A percentile compares a stretch with the other conserved stretches of the same genome.
Conservation (phyloP, 2,888 invertebrate genomes). For the Sinodicranocentrus sp. region DNA sequence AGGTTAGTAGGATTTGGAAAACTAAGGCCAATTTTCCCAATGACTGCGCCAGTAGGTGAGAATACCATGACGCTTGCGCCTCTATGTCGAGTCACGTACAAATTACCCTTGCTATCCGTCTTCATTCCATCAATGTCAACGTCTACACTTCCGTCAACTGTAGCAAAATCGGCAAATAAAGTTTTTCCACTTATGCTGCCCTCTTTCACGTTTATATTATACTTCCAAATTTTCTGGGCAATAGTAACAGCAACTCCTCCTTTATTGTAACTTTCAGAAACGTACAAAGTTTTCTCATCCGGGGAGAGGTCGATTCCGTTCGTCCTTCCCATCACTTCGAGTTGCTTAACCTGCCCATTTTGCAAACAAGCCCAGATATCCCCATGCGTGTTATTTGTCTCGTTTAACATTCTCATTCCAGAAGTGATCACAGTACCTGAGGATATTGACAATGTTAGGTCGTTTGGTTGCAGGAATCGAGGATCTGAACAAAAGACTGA, state of each 20-base stretch:
- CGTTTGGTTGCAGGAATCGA: constrained; percentile 71
- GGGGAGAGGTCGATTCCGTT: constrained; percentile 73
- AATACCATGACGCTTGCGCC: constrained; percentile 68
- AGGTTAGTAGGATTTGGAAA: constrained; percentile 73
- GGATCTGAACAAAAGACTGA: constrained; percentile 45
- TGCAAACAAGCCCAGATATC: constrained; percentile 72
- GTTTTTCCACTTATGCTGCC: constrained; percentile 65
- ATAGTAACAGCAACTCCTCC: constrained; percentile 62
- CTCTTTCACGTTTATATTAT: constrained; percentile 49
- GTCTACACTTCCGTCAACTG: constrained; percentile 38
- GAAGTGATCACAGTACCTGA: constrained; percentile 71
- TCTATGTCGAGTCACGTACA: constrained; percentile 71
- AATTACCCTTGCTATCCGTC: constrained; percentile 64
- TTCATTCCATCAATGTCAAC: constrained; percentile 73
- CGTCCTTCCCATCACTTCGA: constrained; percentile 72
- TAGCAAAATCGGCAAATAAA: constrained; percentile 70
- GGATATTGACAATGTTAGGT: constrained; percentile 62
- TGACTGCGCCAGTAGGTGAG: constrained; percentile 41
- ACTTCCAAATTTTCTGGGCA: constrained; percentile 71
- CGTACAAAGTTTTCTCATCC: constrained; percentile 69
- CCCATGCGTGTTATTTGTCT: constrained; percentile 68
- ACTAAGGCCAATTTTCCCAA: constrained; percentile 64
- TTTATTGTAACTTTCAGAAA: constrained; percentile 70
- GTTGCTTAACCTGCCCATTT: constrained; percentile 44
- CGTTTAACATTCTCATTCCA: constrained; percentile 71